A percentile compares a stretch with the other conserved stretches of the same genome.
Evolutionary conservation across 2,888 invertebrate species (phyloP).

Genomic region (Drosophila mimetica): DNA sequence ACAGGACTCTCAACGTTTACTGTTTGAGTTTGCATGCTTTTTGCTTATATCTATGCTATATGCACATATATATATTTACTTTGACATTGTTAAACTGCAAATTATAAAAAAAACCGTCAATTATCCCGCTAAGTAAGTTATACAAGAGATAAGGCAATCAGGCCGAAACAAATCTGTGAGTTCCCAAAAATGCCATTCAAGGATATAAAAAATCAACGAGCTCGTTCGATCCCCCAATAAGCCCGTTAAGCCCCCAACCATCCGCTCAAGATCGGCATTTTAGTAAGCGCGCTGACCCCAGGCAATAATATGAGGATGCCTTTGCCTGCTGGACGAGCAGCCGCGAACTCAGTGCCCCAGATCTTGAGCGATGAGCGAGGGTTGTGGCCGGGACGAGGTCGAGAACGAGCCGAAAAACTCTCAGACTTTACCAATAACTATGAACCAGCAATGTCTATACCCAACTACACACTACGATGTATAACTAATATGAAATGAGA

Average conservation of each 20-base stretch:
- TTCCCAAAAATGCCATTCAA: constrained; percentile 34
- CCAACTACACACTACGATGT: constrained; percentile 48
- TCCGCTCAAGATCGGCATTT: constrained; percentile 11
- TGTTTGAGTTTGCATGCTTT: constrained; percentile 76
- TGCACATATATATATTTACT: constrained; percentile 36
- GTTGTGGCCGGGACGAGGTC: constrained; percentile 10
- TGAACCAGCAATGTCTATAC: constrained; percentile 54
- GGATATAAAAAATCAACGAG: constrained; percentile 18
- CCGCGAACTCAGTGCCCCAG: constrained; percentile 51
- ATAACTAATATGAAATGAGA: constrained; percentile 60
- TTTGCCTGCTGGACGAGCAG: constrained; percentile 55
- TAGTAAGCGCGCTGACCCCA: constrained; percentile 29
- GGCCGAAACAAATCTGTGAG: constrained; percentile 41
- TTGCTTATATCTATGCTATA: constrained; percentile 53
- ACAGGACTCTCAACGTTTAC: constrained; percentile 63
- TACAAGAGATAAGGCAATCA: constrained; percentile 13
- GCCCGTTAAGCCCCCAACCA: constrained; percentile 16
- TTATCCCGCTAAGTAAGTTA: constrained; percentile 42
- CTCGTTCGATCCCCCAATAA: neutral
- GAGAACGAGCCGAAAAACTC: constrained; percentile 32
- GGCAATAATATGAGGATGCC: constrained; percentile 68
- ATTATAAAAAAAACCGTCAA: constrained; percentile 65
- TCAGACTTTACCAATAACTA: constrained; percentile 54
- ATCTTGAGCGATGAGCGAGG: constrained; percentile 29
- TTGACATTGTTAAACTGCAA: constrained; percentile 71